phyloP scores from a whole-genome alignment of 2,888 invertebrate species.

The Cerceris ruficornis region DNA sequence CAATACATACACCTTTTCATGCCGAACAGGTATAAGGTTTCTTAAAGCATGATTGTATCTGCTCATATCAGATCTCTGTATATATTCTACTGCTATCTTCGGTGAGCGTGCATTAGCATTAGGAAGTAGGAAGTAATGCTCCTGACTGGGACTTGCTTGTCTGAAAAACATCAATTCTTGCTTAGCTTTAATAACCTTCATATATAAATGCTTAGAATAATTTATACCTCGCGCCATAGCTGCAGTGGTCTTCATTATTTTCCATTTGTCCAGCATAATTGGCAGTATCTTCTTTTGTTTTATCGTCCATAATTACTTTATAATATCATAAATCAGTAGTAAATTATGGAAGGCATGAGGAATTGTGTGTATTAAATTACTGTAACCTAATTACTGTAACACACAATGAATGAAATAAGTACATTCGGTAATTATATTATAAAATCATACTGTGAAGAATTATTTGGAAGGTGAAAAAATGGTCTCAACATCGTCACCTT shows the following conservation, averaged over 20 bases:
- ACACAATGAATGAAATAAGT: too few relatives aligned
- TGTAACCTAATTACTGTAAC: too few relatives aligned
- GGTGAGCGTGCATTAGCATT: constrained; percentile 40
- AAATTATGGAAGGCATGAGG: too few relatives aligned
- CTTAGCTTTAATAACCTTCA: not conserved
- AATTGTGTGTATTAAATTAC: too few relatives aligned
- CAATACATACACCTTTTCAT: constrained; percentile 62
- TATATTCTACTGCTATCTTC: constrained; percentile 56
- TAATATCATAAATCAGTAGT: not conserved
- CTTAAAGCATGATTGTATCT: constrained; percentile 72
- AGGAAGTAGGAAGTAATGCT: constrained; percentile 56
- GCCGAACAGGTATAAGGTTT: constrained; percentile 75
- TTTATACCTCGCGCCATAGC: constrained; percentile 39
- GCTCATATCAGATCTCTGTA: constrained; percentile 60
- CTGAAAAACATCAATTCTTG: constrained; percentile 23
- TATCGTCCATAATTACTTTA: constrained; percentile 24
- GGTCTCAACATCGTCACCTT: not conserved
- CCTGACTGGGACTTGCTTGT: constrained; percentile 7
- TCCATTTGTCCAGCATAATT: constrained; percentile 9
- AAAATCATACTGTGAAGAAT: too few relatives aligned
- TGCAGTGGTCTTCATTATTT: constrained; percentile 3
- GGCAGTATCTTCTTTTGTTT: not conserved
- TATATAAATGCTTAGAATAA: not conserved
- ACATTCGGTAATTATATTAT: too few relatives aligned
- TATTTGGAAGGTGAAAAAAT: too few relatives aligned